Base-by-base conservation (phyloP, 2,113 vertebrate species). In the Sapajus apella region DNA sequence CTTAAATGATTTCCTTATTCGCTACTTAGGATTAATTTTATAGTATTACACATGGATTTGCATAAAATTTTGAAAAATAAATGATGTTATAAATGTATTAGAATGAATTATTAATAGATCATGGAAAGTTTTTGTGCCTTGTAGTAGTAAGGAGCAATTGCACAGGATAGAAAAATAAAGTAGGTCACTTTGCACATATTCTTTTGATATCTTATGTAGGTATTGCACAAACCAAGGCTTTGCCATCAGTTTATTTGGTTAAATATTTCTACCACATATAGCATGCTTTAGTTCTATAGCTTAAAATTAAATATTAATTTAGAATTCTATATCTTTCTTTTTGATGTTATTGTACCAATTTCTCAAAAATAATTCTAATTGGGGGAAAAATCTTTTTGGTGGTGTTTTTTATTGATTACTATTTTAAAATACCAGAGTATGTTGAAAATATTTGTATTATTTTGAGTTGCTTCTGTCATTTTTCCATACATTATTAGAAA, bases 261-360 rank as follows among this genome's bases (percentile, higher is more conserved):
- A 56, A 27, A 50, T 92, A 86, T 94, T 89, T 89, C 37, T 87
- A 94, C 75, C 73, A 56, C 2, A 70, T 70, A 37, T 64, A 84
- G 58, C 94, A 73, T 95, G 30, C 68, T 97, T 86, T 70, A 94
- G 27, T 30, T 25, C 55, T 37, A 32, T 83, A 94, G 61, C 61
- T 64, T 64, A 64, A 32, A 30, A 98, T 94, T 94, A 94, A 94
- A 61, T n/a, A 56, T 88, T 92, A 1, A 17, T 93, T 96, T 82
- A 55, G 66, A 90, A 56, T 97, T 75, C 13, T 91, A 16, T 90
- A 12, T 81, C 43, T 16, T 47, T 37, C 0, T 5, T 70, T 96
- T 94, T 80, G 14, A 45, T 56, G 25, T 94, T 70, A 32, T 10
- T 11, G 80, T 92, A 95, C 56, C 52, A 94, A 73, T 92, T 97